Conservation (phyloP, 53 echinoderm and acorn worm species). For the Glandiceps talaboti region DNA sequence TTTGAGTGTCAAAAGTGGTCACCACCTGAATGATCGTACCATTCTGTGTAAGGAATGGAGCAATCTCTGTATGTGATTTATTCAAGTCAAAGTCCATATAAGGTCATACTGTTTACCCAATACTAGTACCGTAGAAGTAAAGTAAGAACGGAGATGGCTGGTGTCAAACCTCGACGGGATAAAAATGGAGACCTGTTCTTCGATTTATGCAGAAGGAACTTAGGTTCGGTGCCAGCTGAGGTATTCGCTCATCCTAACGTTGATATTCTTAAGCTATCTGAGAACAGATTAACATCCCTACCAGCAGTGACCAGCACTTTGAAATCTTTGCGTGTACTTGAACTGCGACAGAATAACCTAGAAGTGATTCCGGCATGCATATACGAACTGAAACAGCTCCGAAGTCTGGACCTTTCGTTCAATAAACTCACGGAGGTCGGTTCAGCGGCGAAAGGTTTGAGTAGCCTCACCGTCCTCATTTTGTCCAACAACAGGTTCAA, state of each 20-base stretch:
- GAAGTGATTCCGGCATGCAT: not conserved
- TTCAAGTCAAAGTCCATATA: no score
- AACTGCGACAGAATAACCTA: not conserved
- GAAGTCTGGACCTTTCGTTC: not conserved
- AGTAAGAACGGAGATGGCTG: not conserved
- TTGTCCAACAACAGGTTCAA: not conserved
- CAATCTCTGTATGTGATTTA: no score
- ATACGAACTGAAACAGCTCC: not conserved
- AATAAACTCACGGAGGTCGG: not conserved
- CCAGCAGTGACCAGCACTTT: not conserved
- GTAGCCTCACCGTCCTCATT: not conserved
- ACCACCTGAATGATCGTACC: no score
- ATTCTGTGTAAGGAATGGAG: no score
- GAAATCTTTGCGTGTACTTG: not conserved
- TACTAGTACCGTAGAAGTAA: no score
- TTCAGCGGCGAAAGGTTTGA: not conserved
- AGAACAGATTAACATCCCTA: not conserved
- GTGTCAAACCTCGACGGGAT: no score
- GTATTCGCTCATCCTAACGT: not conserved
- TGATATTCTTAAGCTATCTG: not conserved
- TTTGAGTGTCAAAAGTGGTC: no score
- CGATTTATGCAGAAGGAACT: not conserved
- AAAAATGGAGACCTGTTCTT: no score
- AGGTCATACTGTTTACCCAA: no score
- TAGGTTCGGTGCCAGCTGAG: not conserved